These are phyloP conservation scores for Deroptyus accipitrinus DNA, from an alignment of 2,113 vertebrate genomes.

Conservation along the genomic window DNA sequence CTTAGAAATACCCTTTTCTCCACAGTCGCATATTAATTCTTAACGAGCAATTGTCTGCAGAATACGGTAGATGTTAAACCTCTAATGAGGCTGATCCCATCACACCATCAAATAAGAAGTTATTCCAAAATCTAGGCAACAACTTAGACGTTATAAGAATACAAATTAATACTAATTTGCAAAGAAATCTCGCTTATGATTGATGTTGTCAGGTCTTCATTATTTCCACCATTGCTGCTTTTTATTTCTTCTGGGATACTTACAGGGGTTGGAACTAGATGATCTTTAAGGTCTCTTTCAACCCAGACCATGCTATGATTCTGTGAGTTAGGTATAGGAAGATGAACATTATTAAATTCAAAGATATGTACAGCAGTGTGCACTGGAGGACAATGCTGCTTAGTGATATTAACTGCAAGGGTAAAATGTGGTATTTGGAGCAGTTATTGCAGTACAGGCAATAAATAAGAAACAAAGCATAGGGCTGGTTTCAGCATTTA, in stretches of 20 bases:
- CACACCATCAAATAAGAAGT: not conserved
- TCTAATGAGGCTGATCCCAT: not conserved
- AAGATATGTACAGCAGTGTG: not conserved
- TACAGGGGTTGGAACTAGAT: not conserved
- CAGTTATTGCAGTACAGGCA: not conserved
- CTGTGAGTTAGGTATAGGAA: not conserved
- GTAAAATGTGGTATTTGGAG: not conserved
- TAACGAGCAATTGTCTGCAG: not conserved
- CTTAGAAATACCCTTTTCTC: not conserved
- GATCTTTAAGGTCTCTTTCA: not conserved
- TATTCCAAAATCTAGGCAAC: not conserved
- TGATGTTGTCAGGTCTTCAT: not conserved
- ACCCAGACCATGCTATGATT: not conserved
- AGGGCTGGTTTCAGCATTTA: not conserved
- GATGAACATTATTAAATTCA: not conserved
- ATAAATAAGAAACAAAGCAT: not conserved
- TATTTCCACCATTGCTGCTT: not conserved
- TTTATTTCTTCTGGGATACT: not conserved
- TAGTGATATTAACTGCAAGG: not conserved
- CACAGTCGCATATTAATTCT: not conserved
- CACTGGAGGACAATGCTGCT: not conserved
- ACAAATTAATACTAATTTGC: not conserved
- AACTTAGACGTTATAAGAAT: not conserved
- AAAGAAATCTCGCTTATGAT: not conserved
- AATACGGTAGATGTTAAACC: not conserved